These are phyloP conservation scores for Procambarus clarkii DNA, from an alignment of 1,140 invertebrate genomes.

Conservation along the genomic window DNA sequence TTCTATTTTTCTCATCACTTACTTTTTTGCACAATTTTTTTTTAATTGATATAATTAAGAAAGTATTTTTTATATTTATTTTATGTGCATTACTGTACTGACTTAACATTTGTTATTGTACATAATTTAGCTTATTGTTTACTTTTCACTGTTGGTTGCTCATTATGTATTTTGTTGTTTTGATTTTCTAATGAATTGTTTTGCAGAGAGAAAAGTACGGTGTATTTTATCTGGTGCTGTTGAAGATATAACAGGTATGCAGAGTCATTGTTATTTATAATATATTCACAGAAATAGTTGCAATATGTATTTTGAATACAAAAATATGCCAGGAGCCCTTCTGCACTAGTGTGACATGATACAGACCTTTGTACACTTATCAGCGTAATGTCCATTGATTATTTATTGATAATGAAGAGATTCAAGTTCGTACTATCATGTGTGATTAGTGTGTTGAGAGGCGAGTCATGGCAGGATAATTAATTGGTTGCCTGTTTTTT, in stretches of 20 bases:
- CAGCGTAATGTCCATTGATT: too few species aligned
- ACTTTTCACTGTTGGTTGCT: too few species aligned
- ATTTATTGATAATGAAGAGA: too few species aligned
- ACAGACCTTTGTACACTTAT: too few species aligned
- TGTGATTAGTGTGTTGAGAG: background rate
- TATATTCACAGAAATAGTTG: background rate
- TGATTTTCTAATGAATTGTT: constrained; percentile 19
- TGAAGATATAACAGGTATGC: constrained; percentile 33
- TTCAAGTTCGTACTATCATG: background rate
- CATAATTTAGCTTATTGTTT: too few species aligned
- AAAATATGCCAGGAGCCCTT: background rate
- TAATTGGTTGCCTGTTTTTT: background rate
- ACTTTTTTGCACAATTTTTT: too few species aligned
- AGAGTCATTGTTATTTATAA: background rate
- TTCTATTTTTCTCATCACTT: too few species aligned
- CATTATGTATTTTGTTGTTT: constrained; percentile 20
- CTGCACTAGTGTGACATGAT: background rate
- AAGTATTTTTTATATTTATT: too few species aligned
- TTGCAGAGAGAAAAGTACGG: constrained; percentile 55
- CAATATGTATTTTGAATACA: background rate
- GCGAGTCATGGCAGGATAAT: background rate
- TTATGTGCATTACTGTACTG: too few species aligned
- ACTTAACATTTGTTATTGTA: too few species aligned
- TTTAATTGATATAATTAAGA: too few species aligned
- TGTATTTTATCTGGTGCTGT: constrained; percentile 43